Base-by-base conservation (phyloP, 37 sponge, comb jelly and placozoan species). In the Ephydatia muelleri region DNA sequence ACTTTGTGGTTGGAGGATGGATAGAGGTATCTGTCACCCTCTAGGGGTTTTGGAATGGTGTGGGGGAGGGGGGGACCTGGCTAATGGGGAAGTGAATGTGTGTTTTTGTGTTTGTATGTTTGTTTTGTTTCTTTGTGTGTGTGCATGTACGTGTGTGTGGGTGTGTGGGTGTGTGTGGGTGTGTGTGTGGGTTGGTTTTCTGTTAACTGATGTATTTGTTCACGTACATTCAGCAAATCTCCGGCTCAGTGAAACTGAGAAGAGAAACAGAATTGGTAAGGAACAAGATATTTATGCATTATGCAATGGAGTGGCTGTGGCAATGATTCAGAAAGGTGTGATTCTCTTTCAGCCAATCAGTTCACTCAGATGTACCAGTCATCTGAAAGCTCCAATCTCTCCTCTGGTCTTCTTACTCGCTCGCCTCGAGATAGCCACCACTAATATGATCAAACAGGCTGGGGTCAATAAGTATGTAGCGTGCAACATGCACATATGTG, bases 401-500 rank as follows among this genome's bases (percentile, higher is more conserved):
- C 88, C 64, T 47, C 65, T 26, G 19, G 26, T 3, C 78, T 88
- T 27, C 78, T 88, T 21, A 3, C 33, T 9, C n/a, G n/a, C n/a
- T n/a, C 77, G 82, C 26, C 78, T 88, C 72, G 88, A 88, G 78
- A 32, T 65, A 29, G 77, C 88, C 70, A 88, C 88, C 33, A 72
- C 49, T 3, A 47, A 65, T 36, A 35, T 88, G 82, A 29, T 88
- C 72, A 32, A n/a, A 35, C 21, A 12, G 30, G 30, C 34, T 68
- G 74, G 81, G 11, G 48, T 87, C 31, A 82, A 81, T 65, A 38
- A 38, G 87, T 87, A 67, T 33, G 76, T 68, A 14, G 2, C 38
- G 70, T n/a, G n/a, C n/a, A n/a, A n/a, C n/a, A n/a, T n/a, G n/a
- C n/a, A n/a, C n/a, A n/a, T n/a, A 71, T 0, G 33, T 29, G 30